Evolutionary conservation across 2,113 vertebrate species (phyloP).

Genomic region (Lethenteron camtschaticum): DNA sequence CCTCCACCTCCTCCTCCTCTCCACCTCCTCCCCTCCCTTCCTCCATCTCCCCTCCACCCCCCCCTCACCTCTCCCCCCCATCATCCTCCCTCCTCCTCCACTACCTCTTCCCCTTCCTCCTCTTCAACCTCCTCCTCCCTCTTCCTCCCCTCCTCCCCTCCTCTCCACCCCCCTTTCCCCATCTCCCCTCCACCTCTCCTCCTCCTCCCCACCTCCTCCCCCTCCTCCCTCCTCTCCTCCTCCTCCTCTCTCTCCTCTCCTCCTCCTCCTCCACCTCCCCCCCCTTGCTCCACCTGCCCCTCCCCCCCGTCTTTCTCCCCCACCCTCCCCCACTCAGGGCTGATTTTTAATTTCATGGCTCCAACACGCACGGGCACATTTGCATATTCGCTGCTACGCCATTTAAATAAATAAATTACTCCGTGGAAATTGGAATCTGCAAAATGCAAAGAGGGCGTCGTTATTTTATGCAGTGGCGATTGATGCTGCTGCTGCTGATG

Average conservation of each 20-base stretch:
- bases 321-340: not conserved
- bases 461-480: too few species aligned
- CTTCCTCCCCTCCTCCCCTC: not conserved
- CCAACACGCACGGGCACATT: too few species aligned
- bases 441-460: too few species aligned
- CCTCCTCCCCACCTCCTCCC: not conserved
- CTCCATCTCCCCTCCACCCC: too few species aligned
- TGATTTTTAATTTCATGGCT: not conserved
- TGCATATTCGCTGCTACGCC: too few species aligned
- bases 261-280: not conserved
- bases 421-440: too few species aligned
- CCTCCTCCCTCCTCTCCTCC: not conserved
- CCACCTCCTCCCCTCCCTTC: too few species aligned
- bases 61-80: rapidly evolving
- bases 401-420: too few species aligned
- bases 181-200: not conserved
- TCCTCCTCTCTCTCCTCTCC: not conserved
- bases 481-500: too few species aligned
- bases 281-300: not conserved
- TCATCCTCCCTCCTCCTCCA: not conserved
- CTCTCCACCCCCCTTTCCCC: not conserved
- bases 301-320: not conserved
- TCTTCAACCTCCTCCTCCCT: not conserved
- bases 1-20: too few species aligned
- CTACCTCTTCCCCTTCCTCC: too few species aligned